Evolutionary conservation across 2,113 vertebrate species (phyloP).

Genomic region (Labeo rohita): DNA sequence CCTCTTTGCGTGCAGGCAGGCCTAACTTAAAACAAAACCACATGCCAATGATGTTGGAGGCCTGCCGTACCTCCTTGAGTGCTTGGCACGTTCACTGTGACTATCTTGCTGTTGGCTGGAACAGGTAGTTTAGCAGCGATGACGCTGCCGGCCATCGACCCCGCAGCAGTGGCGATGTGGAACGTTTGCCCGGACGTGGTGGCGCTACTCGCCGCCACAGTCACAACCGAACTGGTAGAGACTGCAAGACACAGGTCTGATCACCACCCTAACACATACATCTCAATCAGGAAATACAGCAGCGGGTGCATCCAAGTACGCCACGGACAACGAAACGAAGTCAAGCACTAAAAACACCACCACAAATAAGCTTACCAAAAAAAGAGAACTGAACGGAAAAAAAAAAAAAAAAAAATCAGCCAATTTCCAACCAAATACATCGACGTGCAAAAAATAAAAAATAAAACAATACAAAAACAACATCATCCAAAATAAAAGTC

Average conservation of each 20-base stretch:
- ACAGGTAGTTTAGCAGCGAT: slow-evolving; percentile 95
- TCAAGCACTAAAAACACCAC: neutral
- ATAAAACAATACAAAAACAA: no score
- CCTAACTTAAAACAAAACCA: slow-evolving; percentile 43
- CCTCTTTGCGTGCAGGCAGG: slow-evolving; percentile 44
- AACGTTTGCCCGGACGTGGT: slow-evolving; percentile 93
- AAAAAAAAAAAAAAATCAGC: neutral
- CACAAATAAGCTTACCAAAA: neutral
- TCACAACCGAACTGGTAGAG: slow-evolving; percentile 82
- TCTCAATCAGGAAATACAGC: slow-evolving; percentile 74
- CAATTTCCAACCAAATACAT: neutral
- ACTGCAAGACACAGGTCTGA: slow-evolving; percentile 85
- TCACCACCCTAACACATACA: slow-evolving; percentile 57
- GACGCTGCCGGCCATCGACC: slow-evolving; percentile 92
- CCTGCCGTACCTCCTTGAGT: slow-evolving; percentile 94
- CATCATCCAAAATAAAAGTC: neutral
- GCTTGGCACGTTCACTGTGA: slow-evolving; percentile 96
- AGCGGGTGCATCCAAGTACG: slow-evolving; percentile 69
- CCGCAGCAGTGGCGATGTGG: slow-evolving; percentile 93
- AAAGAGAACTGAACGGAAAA: neutral
- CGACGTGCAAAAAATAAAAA: neutral
- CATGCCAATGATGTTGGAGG: slow-evolving; percentile 52
- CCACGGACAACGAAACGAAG: neutral
- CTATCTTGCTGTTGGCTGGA: slow-evolving; percentile 99
- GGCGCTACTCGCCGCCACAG: slow-evolving; percentile 84